These are phyloP conservation scores for Leptinotarsa juncta DNA, from an alignment of 2,888 invertebrate species.

Conservation along the genomic window DNA sequence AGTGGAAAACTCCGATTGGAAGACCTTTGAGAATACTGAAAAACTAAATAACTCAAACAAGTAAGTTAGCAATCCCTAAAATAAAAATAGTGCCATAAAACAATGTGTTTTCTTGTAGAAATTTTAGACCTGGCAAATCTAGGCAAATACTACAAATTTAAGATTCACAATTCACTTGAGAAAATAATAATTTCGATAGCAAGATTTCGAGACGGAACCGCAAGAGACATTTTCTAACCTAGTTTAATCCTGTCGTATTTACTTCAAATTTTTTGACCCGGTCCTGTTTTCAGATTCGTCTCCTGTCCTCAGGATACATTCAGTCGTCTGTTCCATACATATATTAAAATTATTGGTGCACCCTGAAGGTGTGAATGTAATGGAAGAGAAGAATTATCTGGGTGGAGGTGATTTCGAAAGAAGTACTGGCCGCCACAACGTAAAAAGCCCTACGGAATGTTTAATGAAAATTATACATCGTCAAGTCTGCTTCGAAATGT, in stretches of 20 bases:
- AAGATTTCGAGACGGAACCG: too few species aligned
- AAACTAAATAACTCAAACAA: too few species aligned
- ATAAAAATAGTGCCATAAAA: too few species aligned
- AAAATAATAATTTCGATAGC: too few species aligned
- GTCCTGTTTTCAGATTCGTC: constrained; percentile 1
- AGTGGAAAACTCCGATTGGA: too few species aligned
- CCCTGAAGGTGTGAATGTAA: constrained; percentile 35
- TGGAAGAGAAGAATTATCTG: constrained; percentile 27
- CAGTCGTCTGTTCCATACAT: constrained; percentile 13
- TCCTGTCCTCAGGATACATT: neutral
- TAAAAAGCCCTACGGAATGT: constrained; percentile 29
- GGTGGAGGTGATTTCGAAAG: constrained; percentile 25
- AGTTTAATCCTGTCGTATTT: neutral
- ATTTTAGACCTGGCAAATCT: too few species aligned
- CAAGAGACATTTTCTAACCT: too few species aligned
- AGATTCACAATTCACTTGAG: too few species aligned
- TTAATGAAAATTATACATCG: constrained; percentile 30
- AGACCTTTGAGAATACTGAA: too few species aligned
- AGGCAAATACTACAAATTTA: too few species aligned
- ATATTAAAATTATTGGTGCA: constrained; percentile 19
- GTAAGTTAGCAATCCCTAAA: too few species aligned
- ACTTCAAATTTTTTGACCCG: neutral
- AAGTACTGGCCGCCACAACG: constrained; percentile 22
- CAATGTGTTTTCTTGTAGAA: too few species aligned
- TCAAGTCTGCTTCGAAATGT: constrained; percentile 8